Conservation (phyloP, 1,140 invertebrate genomes). For the Dysdera silvatica region DNA sequence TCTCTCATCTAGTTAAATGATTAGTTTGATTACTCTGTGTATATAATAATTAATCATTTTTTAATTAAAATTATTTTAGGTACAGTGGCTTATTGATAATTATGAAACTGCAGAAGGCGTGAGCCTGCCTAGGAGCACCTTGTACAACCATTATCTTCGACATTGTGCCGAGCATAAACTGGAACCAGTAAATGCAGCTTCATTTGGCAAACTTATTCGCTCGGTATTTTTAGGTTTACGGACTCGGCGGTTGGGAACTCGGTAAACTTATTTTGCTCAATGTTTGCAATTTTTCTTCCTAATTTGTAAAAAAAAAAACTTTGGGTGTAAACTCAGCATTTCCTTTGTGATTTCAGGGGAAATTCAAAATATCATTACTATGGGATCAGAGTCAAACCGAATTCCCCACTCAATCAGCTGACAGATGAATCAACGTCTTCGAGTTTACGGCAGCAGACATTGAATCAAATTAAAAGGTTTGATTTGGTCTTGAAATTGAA, state of each 20-base stretch:
- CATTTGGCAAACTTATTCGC: slow-evolving; percentile 96
- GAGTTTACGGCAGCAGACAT: slow-evolving; percentile 12
- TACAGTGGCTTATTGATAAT: slow-evolving; percentile 95
- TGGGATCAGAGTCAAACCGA: slow-evolving; percentile 92
- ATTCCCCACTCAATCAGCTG: slow-evolving; percentile 62
- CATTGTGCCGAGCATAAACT: slow-evolving; percentile 90
- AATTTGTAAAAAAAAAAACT: background rate
- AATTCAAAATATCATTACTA: slow-evolving; percentile 99
- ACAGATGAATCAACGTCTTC: slow-evolving; percentile 50
- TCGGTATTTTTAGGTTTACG: slow-evolving; percentile 93
- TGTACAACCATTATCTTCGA: slow-evolving; percentile 93
- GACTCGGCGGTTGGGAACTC: slow-evolving; percentile 86
- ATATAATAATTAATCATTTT: no score
- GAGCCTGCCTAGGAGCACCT: slow-evolving; percentile 85
- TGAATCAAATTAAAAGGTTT: slow-evolving; percentile 28
- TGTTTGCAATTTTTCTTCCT: background rate
- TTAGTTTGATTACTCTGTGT: no score
- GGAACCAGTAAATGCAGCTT: slow-evolving; percentile 96
- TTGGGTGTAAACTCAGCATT: background rate
- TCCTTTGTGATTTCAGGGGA: slow-evolving; percentile 52
- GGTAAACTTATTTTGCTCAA: slow-evolving; percentile 36
- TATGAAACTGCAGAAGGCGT: slow-evolving; percentile 98
- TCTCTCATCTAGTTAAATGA: no score
- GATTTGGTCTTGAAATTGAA: no score
- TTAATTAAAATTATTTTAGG: slow-evolving; percentile 49